phyloP scores from a whole-genome alignment of 2,113 vertebrate species.

The Crypturellus undulatus region DNA sequence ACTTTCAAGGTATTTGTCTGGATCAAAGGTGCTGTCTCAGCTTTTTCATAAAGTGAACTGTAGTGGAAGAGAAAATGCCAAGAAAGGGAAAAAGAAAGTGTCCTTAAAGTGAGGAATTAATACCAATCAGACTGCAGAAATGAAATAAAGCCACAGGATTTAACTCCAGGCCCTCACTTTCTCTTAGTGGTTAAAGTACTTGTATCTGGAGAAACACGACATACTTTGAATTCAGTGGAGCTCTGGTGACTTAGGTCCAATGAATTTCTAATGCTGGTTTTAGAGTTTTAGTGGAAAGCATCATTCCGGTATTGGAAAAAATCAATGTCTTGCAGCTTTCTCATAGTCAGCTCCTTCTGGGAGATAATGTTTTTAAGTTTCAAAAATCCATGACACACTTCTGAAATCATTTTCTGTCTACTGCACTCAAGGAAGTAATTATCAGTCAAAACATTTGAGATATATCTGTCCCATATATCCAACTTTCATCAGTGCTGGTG shows the following conservation, averaged over 20 bases:
- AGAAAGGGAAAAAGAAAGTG: background rate
- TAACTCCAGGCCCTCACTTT: background rate
- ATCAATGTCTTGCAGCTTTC: background rate
- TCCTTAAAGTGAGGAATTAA: background rate
- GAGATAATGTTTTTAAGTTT: background rate
- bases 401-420: background rate
- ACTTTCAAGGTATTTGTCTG: background rate
- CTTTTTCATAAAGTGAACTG: background rate
- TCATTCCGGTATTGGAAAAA: background rate
- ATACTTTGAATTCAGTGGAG: background rate
- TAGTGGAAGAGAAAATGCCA: background rate
- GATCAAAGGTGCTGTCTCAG: background rate
- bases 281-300: background rate
- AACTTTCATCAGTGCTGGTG: background rate
- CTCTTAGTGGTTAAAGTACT: rapidly evolving
- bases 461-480: background rate
- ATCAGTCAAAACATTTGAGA: background rate
- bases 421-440: rapidly evolving
- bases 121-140: background rate
- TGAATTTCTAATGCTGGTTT: background rate
- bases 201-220: background rate
- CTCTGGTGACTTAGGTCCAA: background rate
- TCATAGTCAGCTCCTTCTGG: background rate
- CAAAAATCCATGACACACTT: background rate
- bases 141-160: background rate